Evolutionary conservation across 2,888 invertebrate genomes (phyloP), one percentile per base, ranked within the genome.

Genomic region (Oxytorus armatus): DNA sequence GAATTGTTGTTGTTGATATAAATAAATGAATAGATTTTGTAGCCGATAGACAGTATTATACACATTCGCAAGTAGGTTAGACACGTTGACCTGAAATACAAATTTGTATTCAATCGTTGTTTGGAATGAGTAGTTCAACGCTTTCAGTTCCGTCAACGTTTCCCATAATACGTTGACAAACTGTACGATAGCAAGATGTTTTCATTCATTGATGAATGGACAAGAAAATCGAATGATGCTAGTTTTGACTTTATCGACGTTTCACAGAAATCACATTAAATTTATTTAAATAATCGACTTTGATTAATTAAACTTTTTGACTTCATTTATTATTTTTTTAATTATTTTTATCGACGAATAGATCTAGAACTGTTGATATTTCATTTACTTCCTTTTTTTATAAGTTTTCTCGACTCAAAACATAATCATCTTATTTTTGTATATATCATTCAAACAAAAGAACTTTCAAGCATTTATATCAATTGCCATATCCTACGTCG

Each of bases 61-160:
- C 57, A 33, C 36, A 44, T 51, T 49, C 23, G 11, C 16, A 39
- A 47, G n/a, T 44, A 8, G 21, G 51, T 33, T 23, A 55, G 21
- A 51, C 51, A 21, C 21, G 18, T 14, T 66, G 66, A 33, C 51
- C 66, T 49, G 51, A 36, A 66, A 66, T 36, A 51, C 16, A 21
- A 36, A 66, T 33, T 51, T 66, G 36, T 21, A 66, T 66, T 51
- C 21, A 51, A 66, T 36, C 16, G 3, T 21, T 23, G 51, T 66
- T 36, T n/a, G n/a, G 29, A n/a, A 44, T 33, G 36, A 51, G n/a
- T n/a, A 66, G n/a, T n/a, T 51, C 51, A n/a, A 29, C 3, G 47
- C n/a, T 33, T 33, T 33, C 10, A 51, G 21, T 33, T 29, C 51
- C 49, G 10, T n/a, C 7, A 23, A 66, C 21, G n/a, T 36, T 47